phyloP scores from a whole-genome alignment of 1,140 invertebrate species.

The Drosophila setifemur region DNA sequence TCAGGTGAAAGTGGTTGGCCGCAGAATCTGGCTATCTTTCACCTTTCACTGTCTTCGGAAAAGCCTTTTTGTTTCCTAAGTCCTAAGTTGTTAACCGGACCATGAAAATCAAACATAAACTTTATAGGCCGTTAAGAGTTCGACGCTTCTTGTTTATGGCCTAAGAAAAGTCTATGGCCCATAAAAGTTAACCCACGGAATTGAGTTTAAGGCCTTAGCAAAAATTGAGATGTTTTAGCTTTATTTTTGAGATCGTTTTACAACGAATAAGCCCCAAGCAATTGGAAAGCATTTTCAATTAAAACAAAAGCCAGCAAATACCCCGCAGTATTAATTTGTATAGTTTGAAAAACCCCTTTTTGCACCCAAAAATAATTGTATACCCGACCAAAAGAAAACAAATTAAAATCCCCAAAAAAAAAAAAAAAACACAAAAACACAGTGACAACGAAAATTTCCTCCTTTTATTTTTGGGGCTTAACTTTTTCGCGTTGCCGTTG shows the following conservation, averaged over 20 bases:
- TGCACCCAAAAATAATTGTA: background rate
- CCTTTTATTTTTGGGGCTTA: constrained; percentile 44
- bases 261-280: background rate
- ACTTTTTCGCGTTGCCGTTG: constrained; percentile 55
- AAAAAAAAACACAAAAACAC: background rate
- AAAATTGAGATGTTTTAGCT: constrained; percentile 3
- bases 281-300: background rate
- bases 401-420: background rate
- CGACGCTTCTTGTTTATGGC: constrained; percentile 45
- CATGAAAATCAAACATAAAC: constrained; percentile 45
- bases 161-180: constrained; percentile 24
- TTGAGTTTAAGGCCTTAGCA: background rate
- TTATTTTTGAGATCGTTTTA: background rate
- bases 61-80: too few species aligned
- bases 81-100: constrained; percentile 1
- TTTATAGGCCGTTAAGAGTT: constrained; percentile 41
- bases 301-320: background rate
- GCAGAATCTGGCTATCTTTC: constrained; percentile 28
- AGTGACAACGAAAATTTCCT: constrained; percentile 45
- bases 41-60: constrained; percentile 36
- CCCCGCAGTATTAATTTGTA: constrained; percentile 8
- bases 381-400: background rate
- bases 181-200: constrained; percentile 30
- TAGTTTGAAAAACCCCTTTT: constrained; percentile 3
- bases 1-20: constrained; percentile 51